Evolutionary conservation across 2,113 vertebrate genomes (phyloP).

Genomic region (Cyprinodon brontotheroides): DNA sequence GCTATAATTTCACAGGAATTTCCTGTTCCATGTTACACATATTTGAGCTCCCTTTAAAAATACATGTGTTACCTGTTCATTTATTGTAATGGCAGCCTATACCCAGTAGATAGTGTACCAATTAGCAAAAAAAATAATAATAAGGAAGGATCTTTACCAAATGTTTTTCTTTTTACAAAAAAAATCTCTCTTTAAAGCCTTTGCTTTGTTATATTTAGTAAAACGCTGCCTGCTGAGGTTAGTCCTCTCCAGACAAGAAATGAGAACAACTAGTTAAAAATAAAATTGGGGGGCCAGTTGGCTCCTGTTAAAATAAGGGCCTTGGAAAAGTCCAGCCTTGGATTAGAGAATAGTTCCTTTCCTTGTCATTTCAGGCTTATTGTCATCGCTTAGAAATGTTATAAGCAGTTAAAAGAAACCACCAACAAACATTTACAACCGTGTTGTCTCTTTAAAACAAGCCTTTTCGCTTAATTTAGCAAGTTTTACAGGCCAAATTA

Average conservation of each 20-base stretch:
- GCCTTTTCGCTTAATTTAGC: constrained; percentile 1
- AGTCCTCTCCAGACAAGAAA: background rate
- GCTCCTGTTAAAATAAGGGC: constrained; percentile 9
- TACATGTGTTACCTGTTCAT: background rate
- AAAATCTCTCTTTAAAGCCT: background rate
- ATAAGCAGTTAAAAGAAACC: constrained; percentile 11
- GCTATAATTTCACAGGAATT: background rate
- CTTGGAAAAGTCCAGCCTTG: constrained; percentile 11
- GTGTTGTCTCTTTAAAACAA: constrained; percentile 8
- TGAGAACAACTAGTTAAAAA: background rate
- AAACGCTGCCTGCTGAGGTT: background rate
- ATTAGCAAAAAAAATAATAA: background rate
- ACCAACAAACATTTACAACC: constrained; percentile 10
- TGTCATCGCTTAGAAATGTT: constrained; percentile 29
- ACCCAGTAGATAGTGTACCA: background rate
- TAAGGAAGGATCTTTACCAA: background rate
- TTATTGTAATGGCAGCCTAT: background rate
- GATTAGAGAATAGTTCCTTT: constrained; percentile 4
- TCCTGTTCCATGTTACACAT: background rate
- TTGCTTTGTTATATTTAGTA: background rate
- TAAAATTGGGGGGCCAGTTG: background rate
- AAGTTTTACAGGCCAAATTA: constrained; percentile 19
- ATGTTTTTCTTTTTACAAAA: background rate
- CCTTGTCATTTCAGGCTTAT: background rate
- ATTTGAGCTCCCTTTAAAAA: background rate